Base-by-base conservation (phyloP, 2,797 vertebrate genomes). In the Notoglanidium macrostoma region DNA sequence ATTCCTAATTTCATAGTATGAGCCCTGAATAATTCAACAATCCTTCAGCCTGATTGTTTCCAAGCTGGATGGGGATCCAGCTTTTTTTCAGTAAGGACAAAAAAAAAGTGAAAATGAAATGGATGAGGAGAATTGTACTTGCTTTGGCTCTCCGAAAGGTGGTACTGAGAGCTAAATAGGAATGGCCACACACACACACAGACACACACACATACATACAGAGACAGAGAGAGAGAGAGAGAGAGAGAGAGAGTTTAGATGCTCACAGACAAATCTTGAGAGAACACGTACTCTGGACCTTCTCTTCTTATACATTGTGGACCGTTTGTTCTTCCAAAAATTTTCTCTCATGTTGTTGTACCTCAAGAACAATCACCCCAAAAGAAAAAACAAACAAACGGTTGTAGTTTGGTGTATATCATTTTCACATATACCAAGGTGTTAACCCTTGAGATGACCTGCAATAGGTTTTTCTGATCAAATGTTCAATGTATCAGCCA, bases 61-160 rank as follows among this genome's bases (percentile, higher is more conserved):
- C 5, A 68, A 65, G 51, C n/a, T 83, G 14, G 12, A 26, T 23
- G 65, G 26, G 35, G 49, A 61, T 68, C 55, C 29, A n/a, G 51
- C 10, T 46, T 35, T 35, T 35, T 19, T 29, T 59, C 23, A 49
- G 54, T 51, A 85, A 15, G 73, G 32, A 10, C n/a, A 6, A n/a
- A 55, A 40, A 59, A 80, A 59, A 44, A 61, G 76, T 49, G 21
- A 83, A 70, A 83, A 54, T 26, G 17, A 63, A 46, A 80, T 5
- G 19, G 35, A 83, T 51, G 11, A 84, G 44, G 59, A 84, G 40
- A 68, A 40, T 40, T 93, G 93, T 88, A 90, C 90, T 91, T 93
- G 87, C 90, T 29, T 74, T 85, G 73, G 79, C 32, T 82, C 90
- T 91, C 93, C 87, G 91, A 92, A 90, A 89, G 91, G 89, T 88